Percentiles rank a stretch among this genome's conserved stretches.
Evolutionary conservation across 2,113 vertebrate species (phyloP).

Genomic region (Clarias batrachus): DNA sequence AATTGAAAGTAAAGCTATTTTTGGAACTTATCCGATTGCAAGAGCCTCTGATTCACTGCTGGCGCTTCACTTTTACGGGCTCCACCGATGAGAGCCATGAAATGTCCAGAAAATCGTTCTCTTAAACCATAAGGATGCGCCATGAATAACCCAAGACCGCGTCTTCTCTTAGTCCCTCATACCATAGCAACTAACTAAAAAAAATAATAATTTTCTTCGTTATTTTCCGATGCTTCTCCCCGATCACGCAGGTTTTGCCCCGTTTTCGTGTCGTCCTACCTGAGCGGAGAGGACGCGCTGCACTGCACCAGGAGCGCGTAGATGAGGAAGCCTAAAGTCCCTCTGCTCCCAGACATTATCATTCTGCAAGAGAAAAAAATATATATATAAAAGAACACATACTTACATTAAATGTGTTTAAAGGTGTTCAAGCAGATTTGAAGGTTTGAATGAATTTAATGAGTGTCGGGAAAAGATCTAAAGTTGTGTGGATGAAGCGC

Average conservation of each 20-base stretch:
- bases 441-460: not conserved
- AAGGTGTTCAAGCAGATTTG: not conserved
- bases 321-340: conserved; percentile 85
- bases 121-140: not conserved
- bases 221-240: not conserved
- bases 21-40: not conserved
- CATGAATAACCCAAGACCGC: not conserved
- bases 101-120: not conserved
- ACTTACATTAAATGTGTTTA: too few species aligned
- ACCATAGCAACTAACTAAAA: too few species aligned
- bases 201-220: not conserved
- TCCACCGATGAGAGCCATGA: not conserved
- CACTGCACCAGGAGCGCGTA: conserved; percentile 92
- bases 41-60: not conserved
- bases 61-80: not conserved
- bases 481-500: conserved; percentile 2
- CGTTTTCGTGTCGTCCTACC: conserved; percentile 28
- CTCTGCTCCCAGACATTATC: conserved; percentile 90
- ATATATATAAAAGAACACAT: conserved; percentile 5
- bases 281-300: conserved; percentile 88
- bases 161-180: not conserved
- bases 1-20: not conserved
- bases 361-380: conserved; percentile 73
- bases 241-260: too few species aligned
- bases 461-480: too few species aligned